Evolutionary conservation across 2,888 invertebrate genomes (phyloP).

Genomic region (Myopa tessellatipennis): DNA sequence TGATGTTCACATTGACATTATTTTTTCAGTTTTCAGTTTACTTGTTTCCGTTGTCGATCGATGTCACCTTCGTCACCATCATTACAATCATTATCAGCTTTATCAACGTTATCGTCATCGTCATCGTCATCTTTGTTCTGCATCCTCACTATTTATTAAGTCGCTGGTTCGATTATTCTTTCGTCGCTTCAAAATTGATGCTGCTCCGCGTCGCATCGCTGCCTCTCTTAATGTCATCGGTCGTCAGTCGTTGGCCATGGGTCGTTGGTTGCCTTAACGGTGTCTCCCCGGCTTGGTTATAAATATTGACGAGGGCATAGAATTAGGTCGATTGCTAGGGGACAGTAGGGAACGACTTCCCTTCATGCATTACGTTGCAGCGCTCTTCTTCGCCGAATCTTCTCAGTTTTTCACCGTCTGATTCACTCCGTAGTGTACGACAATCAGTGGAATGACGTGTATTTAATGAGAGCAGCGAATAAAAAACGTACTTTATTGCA

Average conservation of each 20-base stretch:
- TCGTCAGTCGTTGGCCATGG: not conserved
- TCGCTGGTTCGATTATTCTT: not conserved
- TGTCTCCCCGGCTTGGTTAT: conserved; percentile 27
- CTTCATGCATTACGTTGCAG: no score
- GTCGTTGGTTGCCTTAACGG: conserved; percentile 1
- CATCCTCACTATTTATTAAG: not conserved
- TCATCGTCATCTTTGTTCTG: not conserved
- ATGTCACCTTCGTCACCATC: not conserved
- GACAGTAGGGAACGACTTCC: conserved; percentile 7
- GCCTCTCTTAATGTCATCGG: not conserved
- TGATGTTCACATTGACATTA: no score
- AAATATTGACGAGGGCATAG: conserved; percentile 40
- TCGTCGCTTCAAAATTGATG: not conserved
- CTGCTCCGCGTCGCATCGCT: not conserved
- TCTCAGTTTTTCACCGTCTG: no score
- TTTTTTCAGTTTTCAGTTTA: no score
- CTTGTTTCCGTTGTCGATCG: no score
- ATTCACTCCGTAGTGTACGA: no score
- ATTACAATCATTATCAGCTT: not conserved
- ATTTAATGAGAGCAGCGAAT: no score
- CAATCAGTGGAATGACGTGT: no score
- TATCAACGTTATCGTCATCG: not conserved
- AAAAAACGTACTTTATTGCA: no score
- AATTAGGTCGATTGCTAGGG: conserved; percentile 38
- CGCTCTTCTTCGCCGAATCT: not conserved